phyloP scores from a whole-genome alignment of 2,888 invertebrate species.

The Lasioglossum marginatum region DNA sequence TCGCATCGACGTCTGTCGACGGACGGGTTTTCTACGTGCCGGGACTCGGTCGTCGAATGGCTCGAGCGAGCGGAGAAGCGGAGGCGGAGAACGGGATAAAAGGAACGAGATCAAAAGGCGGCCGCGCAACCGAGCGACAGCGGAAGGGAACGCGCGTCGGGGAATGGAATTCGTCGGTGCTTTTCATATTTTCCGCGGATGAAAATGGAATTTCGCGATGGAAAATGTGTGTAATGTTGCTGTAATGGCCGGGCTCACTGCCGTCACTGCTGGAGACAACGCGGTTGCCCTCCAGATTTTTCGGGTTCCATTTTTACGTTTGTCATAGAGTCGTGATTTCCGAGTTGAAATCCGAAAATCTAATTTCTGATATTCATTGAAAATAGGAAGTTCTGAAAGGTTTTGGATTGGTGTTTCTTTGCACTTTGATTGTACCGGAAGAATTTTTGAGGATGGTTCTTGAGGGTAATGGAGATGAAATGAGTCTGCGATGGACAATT shows the following conservation, averaged over 20 bases:
- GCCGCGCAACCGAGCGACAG: constrained; percentile 28
- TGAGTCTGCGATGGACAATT: not conserved
- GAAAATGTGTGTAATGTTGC: constrained; percentile 57
- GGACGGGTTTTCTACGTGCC: constrained; percentile 44
- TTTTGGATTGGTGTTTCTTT: not conserved
- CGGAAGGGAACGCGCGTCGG: constrained; percentile 20
- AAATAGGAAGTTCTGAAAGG: not conserved
- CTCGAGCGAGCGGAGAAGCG: constrained; percentile 2
- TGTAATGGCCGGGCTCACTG: constrained; percentile 18
- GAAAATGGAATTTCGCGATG: constrained; percentile 53
- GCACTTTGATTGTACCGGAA: too few species aligned
- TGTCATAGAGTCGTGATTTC: not conserved
- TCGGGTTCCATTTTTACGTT: not conserved
- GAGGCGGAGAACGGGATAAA: constrained; percentile 28
- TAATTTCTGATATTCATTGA: not conserved
- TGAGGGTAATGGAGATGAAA: not conserved
- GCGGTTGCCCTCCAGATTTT: not conserved
- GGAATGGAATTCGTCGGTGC: constrained; percentile 47
- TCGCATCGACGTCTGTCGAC: constrained; percentile 39
- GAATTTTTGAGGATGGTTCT: not conserved
- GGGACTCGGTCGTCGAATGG: constrained; percentile 32
- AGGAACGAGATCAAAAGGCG: constrained; percentile 55
- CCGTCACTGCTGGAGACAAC: not conserved
- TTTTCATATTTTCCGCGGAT: constrained; percentile 53
- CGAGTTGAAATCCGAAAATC: not conserved